Percentiles rank a stretch among this genome's conserved stretches.
phyloP scores from a whole-genome alignment of 2,797 vertebrate genomes.

The Gallinago nigripennis region DNA sequence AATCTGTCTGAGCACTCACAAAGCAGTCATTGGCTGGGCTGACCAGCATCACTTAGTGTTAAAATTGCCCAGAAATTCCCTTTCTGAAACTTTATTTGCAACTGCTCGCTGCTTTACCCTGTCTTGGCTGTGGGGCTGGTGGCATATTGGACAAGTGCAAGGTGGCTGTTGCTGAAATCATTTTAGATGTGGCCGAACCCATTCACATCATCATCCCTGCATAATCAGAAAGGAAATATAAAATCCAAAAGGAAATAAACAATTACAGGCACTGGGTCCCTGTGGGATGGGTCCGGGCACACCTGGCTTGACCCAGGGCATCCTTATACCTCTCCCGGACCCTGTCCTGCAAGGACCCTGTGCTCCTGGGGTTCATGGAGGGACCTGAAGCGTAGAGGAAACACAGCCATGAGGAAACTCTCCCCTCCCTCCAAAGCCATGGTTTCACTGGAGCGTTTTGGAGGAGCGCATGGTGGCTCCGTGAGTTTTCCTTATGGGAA shows the following conservation, averaged over 20 bases:
- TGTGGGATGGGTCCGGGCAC: not conserved
- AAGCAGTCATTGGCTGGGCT: not conserved
- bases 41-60: not conserved
- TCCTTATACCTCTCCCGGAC: not conserved
- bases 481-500: not conserved
- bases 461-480: not conserved
- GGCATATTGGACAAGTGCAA: fast-evolving
- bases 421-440: not conserved
- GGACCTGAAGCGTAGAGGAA: not conserved
- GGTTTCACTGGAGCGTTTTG: not conserved
- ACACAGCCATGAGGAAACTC: fast-evolving
- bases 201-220: not conserved
- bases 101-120: not conserved
- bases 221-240: not conserved
- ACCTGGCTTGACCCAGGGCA: not conserved
- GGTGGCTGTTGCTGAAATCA: not conserved
- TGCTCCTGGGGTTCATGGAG: fast-evolving
- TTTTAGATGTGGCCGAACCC: not conserved
- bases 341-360: fast-evolving
- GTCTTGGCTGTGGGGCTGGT: not conserved
- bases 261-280: not conserved
- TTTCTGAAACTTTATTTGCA: not conserved
- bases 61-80: not conserved
- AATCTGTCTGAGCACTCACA: fast-evolving
- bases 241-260: not conserved